Base-by-base conservation (phyloP, 2,113 vertebrate species). In the Brachyistius frenatus region DNA sequence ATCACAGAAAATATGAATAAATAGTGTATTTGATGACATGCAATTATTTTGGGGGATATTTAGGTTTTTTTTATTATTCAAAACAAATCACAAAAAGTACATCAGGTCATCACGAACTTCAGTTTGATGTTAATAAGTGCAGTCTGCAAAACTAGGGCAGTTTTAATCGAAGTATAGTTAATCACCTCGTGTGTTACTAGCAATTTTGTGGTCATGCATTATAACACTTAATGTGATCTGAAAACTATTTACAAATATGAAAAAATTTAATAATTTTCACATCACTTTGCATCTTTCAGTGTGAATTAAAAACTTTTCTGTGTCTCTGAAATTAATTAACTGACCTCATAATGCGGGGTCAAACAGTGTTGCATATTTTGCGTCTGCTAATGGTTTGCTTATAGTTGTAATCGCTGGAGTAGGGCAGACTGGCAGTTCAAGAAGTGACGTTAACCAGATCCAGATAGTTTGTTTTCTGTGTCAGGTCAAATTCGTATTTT, bases 381-480 rank as follows among this genome's bases (percentile, higher is more conserved):
- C 50, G 53, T 32, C n/a, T 64, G 67, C 6, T 33, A 74, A 39
- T 6, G 36, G 7, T 71, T 71, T 66, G 14, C 49, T 70, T 23
- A 5, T 73, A 33, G 39, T 49, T 62, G 7, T 55, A 39, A 69
- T 50, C 56, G 32, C 33, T 55, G 7, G 49, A 39, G 62, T 35
- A 4, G 49, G 44, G 37, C 23, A 49, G 47, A 55, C 49, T 50
- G 32, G 39, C 32, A 49, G 54, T 58, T 65, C 41, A 36, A 61
- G 55, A 30, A 13, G 30, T 60, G 46, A 66, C 47, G 60, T 33
- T 53, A 84, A 66, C 11, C 55, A 61, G 54, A 73, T 23, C 16
- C 60, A 54, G 2, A 72, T 11, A 74, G 39, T 32, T 56, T 23
- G 44, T 23, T 41, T 66, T 61, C 49, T 60, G 55, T 23, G 13